Conservation (phyloP, 1,140 invertebrate genomes). For the Drosophila setifemur region DNA sequence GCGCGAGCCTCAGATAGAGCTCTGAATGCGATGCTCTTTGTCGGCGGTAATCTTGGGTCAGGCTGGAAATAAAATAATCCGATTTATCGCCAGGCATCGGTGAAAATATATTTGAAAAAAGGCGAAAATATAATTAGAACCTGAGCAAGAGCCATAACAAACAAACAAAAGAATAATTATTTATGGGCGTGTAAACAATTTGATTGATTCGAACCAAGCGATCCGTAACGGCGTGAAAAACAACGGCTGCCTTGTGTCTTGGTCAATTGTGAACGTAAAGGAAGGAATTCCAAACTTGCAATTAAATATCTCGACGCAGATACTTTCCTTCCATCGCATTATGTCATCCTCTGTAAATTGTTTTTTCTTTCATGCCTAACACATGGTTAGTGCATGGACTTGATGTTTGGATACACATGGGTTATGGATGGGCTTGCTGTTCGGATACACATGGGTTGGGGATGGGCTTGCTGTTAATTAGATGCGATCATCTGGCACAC, state of each 20-base stretch:
- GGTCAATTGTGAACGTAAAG: constrained; percentile 25
- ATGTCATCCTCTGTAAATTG: constrained; percentile 20
- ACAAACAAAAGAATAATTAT: constrained; percentile 51
- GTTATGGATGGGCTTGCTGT: not conserved
- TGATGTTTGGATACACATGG: too few relatives aligned
- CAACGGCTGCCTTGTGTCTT: constrained; percentile 27
- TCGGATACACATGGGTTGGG: constrained; percentile 14
- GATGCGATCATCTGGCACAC: not conserved
- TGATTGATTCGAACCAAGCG: constrained; percentile 46
- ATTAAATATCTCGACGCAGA: constrained; percentile 15
- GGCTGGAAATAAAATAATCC: constrained; percentile 22
- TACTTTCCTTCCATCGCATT: constrained; percentile 28
- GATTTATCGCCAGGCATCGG: constrained; percentile 10
- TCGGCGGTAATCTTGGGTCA: constrained; percentile 36
- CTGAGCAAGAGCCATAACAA: constrained; percentile 17
- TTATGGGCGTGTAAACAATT: constrained; percentile 59
- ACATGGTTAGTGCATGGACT: too few relatives aligned
- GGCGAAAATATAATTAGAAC: constrained; percentile 40
- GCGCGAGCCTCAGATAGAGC: constrained; percentile 65
- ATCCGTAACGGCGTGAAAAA: constrained; percentile 26
- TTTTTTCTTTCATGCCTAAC: not conserved
- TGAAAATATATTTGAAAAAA: constrained; percentile 19
- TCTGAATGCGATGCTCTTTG: not conserved
- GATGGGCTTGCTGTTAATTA: not conserved
- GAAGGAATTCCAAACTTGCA: constrained; percentile 5